Evolutionary conservation across 2,113 vertebrate genomes (phyloP).

Genomic region (Todiramphus saurophagus): DNA sequence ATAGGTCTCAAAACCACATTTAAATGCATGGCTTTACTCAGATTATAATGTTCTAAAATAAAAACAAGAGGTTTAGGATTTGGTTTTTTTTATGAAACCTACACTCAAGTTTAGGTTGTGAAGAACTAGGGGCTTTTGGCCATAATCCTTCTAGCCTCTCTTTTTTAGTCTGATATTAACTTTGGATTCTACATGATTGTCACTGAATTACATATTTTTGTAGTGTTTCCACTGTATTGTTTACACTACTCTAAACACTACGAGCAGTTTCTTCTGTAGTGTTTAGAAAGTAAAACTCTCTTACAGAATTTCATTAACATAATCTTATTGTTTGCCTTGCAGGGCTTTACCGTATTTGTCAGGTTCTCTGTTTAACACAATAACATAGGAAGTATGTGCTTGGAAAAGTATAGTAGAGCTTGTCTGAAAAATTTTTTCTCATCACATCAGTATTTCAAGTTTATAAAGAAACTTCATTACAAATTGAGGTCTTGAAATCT

Average conservation of each 20-base stretch:
- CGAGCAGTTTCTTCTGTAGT: not conserved
- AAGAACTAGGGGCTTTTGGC: not conserved
- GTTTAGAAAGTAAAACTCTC: not conserved
- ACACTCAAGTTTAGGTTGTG: not conserved
- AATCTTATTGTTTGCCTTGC: not conserved
- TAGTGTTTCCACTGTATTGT: not conserved
- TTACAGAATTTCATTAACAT: not conserved
- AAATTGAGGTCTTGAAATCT: not conserved
- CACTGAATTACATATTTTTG: not conserved
- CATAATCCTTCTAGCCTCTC: fast-evolving
- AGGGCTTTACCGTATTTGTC: not conserved
- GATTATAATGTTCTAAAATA: not conserved
- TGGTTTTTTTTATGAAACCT: not conserved
- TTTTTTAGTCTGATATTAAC: not conserved
- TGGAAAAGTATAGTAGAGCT: not conserved
- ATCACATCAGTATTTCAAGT: not conserved
- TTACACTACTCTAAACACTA: not conserved
- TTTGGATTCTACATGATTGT: not conserved
- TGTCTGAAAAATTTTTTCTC: not conserved
- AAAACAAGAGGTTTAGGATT: not conserved
- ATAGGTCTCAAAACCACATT: not conserved
- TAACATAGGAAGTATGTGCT: not conserved
- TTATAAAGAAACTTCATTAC: not conserved
- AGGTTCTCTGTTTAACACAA: not conserved
- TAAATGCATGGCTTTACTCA: not conserved